Percentiles rank a stretch among this genome's conserved stretches.
Conservation (phyloP, 2,113 vertebrate genomes). For the Myotis davidii region DNA sequence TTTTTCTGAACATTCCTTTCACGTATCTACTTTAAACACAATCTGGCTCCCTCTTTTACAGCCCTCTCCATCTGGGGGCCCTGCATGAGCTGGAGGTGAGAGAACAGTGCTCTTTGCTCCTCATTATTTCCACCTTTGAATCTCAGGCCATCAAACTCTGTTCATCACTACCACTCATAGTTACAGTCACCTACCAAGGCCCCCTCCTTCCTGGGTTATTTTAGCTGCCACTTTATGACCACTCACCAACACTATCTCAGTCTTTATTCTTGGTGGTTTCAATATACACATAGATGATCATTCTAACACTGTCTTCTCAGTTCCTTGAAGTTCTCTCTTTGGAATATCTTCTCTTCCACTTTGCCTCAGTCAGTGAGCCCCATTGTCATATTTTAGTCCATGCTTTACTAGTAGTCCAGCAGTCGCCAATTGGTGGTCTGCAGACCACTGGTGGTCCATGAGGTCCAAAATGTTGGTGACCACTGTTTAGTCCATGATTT, state of each 20-base stretch:
- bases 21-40: neutral
- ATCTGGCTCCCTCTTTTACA: neutral
- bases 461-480: too few relatives aligned
- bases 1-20: neutral
- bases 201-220: neutral
- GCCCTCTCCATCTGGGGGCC: neutral
- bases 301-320: neutral
- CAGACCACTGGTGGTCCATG: too few relatives aligned
- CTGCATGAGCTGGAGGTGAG: neutral
- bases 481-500: neutral
- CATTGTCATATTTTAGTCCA: neutral
- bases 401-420: too few relatives aligned
- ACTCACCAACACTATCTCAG: neutral
- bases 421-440: too few relatives aligned
- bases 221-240: neutral
- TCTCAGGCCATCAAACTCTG: neutral
- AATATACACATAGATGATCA: too few relatives aligned
- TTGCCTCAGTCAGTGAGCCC: neutral
- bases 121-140: neutral
- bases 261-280: neutral
- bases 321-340: neutral
- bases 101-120: neutral
- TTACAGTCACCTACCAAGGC: neutral
- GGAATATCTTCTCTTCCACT: neutral
- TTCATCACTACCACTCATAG: neutral